Conservation (phyloP, 2,113 vertebrate species). For the Xiphophorus hellerii region DNA sequence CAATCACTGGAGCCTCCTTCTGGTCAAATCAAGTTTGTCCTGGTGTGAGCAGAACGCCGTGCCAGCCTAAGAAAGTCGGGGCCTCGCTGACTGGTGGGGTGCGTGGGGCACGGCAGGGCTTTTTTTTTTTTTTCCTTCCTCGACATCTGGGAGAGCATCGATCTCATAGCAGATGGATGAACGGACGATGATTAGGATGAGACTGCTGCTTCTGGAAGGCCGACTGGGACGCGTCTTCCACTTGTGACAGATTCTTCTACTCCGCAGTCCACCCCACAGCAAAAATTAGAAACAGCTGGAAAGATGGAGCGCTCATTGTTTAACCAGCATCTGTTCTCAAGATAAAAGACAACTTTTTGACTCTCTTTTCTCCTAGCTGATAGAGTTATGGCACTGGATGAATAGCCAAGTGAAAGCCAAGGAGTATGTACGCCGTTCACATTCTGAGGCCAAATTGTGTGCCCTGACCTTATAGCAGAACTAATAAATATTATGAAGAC, state of each 20-base stretch:
- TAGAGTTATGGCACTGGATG: slow-evolving; percentile 6
- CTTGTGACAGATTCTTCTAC: slow-evolving; percentile 46
- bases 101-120: slow-evolving; percentile 32
- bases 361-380: slow-evolving; percentile 2
- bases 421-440: not conserved
- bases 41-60: slow-evolving; percentile 54
- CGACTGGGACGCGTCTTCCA: slow-evolving; percentile 46
- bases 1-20: slow-evolving; percentile 75
- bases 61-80: slow-evolving; percentile 51
- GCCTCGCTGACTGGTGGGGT: slow-evolving; percentile 31
- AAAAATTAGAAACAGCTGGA: slow-evolving; percentile 59
- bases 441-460: not conserved
- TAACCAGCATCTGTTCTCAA: slow-evolving; percentile 44
- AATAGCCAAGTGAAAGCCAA: slow-evolving; percentile 29
- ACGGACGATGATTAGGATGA: slow-evolving; percentile 52
- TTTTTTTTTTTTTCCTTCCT: not conserved
- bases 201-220: slow-evolving; percentile 21
- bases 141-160: slow-evolving; percentile 52
- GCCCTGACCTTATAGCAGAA: slow-evolving; percentile 15
- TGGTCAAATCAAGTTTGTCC: slow-evolving; percentile 78
- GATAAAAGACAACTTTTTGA: not conserved
- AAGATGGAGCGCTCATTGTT: slow-evolving; percentile 45
- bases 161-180: slow-evolving; percentile 58
- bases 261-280: slow-evolving; percentile 35
- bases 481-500: slow-evolving; percentile 9